phyloP scores from a whole-genome alignment of 2,113 vertebrate genomes.

The Apus apus region DNA sequence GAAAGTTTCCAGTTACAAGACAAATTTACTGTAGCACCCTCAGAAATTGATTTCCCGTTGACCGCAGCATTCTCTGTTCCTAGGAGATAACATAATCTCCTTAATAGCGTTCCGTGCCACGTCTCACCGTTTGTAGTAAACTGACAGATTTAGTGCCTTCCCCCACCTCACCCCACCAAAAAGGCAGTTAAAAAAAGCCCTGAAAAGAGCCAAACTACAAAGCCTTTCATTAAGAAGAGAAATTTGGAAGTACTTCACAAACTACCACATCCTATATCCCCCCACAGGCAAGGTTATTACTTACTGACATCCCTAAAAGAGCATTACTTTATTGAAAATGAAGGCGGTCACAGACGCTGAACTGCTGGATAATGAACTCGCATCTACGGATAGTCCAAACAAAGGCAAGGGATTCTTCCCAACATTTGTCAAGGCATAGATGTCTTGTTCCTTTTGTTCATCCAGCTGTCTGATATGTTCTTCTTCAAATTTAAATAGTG shows the following conservation, averaged over 20 bases:
- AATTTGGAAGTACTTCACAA: not conserved
- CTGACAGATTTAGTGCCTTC: not conserved
- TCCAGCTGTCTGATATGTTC: constrained; percentile 6
- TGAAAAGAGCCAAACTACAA: not conserved
- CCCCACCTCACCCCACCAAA: not conserved
- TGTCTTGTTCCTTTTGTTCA: not conserved
- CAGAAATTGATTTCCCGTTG: constrained; percentile 32
- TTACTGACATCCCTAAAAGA: not conserved
- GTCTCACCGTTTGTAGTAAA: not conserved
- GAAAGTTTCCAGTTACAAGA: constrained; percentile 37
- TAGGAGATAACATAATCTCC: constrained; percentile 43
- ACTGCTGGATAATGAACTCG: not conserved
- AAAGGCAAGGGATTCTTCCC: constrained; percentile 8
- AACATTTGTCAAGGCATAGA: not conserved
- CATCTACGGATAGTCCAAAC: not conserved
- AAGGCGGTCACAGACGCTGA: not conserved
- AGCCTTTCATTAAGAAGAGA: not conserved
- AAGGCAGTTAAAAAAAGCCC: not conserved
- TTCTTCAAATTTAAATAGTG: constrained; percentile 12
- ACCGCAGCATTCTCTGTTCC: constrained; percentile 6
- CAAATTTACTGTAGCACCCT: constrained; percentile 21
- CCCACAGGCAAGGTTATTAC: not conserved
- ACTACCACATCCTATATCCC: not conserved
- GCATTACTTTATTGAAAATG: not conserved
- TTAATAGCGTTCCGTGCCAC: not conserved